phyloP scores from a whole-genome alignment of 2,113 vertebrate species.

The Spilogale gracilis region DNA sequence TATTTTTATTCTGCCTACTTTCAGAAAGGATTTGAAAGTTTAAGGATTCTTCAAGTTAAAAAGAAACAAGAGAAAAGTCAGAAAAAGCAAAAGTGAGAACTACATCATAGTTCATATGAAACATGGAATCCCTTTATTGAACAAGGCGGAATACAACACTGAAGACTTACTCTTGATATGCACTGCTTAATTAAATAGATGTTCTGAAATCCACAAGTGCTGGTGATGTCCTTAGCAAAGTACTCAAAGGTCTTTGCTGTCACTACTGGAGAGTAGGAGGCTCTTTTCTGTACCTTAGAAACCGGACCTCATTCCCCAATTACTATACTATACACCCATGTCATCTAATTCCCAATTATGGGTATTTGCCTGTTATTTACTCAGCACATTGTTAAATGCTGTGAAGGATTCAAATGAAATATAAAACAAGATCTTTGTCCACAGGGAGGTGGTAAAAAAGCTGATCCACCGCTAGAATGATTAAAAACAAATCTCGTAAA shows the following conservation, averaged over 20 bases:
- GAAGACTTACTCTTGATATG: neutral
- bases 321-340: neutral
- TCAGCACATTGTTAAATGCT: constrained; percentile 28
- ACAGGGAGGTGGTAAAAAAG: neutral
- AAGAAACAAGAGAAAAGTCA: constrained; percentile 27
- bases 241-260: neutral
- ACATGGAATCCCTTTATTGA: constrained; percentile 26
- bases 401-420: neutral
- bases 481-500: constrained; percentile 31
- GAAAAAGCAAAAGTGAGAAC: constrained; percentile 15
- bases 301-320: neutral
- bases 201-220: neutral
- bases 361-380: neutral
- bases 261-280: neutral
- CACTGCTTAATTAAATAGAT: neutral
- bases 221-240: neutral
- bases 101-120: neutral
- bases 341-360: neutral
- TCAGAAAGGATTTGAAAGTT: constrained; percentile 56
- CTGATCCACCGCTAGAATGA: neutral
- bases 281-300: neutral
- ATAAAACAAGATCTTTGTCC: constrained; percentile 41
- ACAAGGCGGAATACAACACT: neutral
- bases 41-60: constrained; percentile 31
- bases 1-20: constrained; percentile 63